A percentile compares a stretch with the other conserved stretches of the same genome.
Conservation (phyloP, 2,888 invertebrate species). For the Alsophila aescularia region DNA sequence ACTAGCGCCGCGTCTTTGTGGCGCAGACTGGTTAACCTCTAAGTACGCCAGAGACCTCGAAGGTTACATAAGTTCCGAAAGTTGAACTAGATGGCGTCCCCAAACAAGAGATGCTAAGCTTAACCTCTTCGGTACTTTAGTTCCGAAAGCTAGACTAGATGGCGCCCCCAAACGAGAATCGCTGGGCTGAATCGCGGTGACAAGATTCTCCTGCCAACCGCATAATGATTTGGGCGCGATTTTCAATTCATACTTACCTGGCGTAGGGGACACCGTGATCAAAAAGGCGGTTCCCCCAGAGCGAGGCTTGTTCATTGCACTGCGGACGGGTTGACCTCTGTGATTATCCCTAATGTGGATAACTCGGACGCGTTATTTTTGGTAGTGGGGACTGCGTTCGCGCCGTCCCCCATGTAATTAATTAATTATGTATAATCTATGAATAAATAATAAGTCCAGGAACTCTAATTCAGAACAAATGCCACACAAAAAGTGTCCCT, state of each 20-base stretch:
- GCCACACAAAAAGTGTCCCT: no score
- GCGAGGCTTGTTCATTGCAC: slow-evolving; percentile 59
- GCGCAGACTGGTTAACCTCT: background rate
- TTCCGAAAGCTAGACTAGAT: background rate
- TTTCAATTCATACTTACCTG: slow-evolving; percentile 53
- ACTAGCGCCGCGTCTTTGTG: no score
- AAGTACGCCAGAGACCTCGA: no score
- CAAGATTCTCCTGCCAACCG: slow-evolving; percentile 32
- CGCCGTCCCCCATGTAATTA: no score
- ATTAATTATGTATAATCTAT: no score
- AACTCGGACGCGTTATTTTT: no score
- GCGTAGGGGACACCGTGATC: slow-evolving; percentile 62
- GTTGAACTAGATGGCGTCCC: background rate
- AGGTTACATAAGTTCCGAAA: background rate
- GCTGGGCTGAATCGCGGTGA: slow-evolving; percentile 38
- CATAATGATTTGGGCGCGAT: slow-evolving; percentile 7
- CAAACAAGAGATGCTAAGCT: no score
- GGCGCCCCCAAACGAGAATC: background rate
- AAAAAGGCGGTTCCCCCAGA: slow-evolving; percentile 61
- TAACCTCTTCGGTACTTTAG: no score
- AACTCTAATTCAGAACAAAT: no score
- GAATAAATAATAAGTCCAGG: no score
- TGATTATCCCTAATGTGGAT: no score
- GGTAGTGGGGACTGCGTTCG: no score
- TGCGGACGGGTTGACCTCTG: slow-evolving; percentile 59